These are phyloP conservation scores for Egretta garzetta DNA, from an alignment of 2,113 vertebrate species.

Conservation along the genomic window DNA sequence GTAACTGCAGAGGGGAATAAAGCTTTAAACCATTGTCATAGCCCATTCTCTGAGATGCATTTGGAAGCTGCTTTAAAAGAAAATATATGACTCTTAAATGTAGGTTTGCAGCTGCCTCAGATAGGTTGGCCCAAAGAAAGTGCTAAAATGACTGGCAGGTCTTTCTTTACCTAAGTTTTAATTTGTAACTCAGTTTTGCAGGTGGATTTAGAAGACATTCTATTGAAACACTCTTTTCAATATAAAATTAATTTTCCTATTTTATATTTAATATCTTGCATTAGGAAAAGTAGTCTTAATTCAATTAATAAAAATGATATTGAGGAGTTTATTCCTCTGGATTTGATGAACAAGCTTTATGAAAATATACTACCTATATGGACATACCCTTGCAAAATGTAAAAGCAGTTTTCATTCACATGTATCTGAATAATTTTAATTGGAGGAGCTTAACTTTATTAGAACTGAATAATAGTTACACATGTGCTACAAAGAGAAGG, in stretches of 20 bases:
- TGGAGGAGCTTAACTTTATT: background rate
- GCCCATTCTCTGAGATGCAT: constrained; percentile 69
- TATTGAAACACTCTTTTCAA: background rate
- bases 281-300: background rate
- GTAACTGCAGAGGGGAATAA: constrained; percentile 74
- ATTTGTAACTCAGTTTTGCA: constrained; percentile 56
- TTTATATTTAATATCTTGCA: background rate
- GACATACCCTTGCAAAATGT: background rate
- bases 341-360: background rate
- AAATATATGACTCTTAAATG: constrained; percentile 58
- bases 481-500: background rate
- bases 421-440: background rate
- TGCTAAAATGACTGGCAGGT: constrained; percentile 18
- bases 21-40: constrained; percentile 73
- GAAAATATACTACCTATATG: background rate
- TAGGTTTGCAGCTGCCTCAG: constrained; percentile 59
- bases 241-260: background rate
- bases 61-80: constrained; percentile 69
- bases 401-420: background rate
- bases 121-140: background rate
- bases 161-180: constrained; percentile 26
- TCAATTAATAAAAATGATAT: background rate
- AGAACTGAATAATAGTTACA: background rate
- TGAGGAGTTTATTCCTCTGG: background rate
- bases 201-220: constrained; percentile 6